A percentile compares a stretch with the other conserved stretches of the same genome.
Evolutionary conservation across 1,140 invertebrate species (phyloP).

Genomic region (Euura saliciscinereae): DNA sequence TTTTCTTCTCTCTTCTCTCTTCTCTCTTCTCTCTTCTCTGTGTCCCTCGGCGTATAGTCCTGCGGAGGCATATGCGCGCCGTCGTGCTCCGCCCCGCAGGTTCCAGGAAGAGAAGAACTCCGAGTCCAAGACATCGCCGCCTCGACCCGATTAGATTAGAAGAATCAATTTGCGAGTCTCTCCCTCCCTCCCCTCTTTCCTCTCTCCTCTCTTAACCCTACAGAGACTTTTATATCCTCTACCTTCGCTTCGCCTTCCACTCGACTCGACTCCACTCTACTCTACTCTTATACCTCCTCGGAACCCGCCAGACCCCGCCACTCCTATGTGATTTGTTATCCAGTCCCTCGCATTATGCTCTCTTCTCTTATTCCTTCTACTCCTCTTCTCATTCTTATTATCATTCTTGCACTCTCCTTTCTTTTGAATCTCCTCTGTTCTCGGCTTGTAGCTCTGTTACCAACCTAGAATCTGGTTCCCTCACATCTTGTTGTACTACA

Average conservation of each 20-base stretch:
- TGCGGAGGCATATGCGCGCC: background rate
- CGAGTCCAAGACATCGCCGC: background rate
- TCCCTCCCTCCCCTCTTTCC: too few species aligned
- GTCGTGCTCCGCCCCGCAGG: too few species aligned
- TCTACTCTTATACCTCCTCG: background rate
- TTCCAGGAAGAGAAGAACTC: background rate
- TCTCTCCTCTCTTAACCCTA: too few species aligned
- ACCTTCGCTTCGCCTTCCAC: background rate
- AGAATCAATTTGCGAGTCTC: background rate
- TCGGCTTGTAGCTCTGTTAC: too few species aligned
- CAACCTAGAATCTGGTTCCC: too few species aligned
- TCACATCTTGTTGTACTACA: too few species aligned
- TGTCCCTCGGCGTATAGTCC: too few species aligned
- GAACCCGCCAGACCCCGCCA: background rate
- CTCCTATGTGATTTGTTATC: conserved; percentile 3
- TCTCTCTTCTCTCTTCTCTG: too few species aligned
- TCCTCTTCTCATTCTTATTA: background rate
- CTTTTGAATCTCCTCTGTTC: too few species aligned
- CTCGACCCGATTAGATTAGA: background rate
- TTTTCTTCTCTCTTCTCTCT: too few species aligned
- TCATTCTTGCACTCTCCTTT: too few species aligned
- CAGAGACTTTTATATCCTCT: too few species aligned
- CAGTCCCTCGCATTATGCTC: background rate
- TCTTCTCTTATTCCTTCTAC: background rate
- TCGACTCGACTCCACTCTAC: background rate